A percentile compares a stretch with the other conserved stretches of the same genome.
These are phyloP conservation scores for Diplazon laetatorius DNA, from an alignment of 2,888 invertebrate genomes.

Conservation along the genomic window DNA sequence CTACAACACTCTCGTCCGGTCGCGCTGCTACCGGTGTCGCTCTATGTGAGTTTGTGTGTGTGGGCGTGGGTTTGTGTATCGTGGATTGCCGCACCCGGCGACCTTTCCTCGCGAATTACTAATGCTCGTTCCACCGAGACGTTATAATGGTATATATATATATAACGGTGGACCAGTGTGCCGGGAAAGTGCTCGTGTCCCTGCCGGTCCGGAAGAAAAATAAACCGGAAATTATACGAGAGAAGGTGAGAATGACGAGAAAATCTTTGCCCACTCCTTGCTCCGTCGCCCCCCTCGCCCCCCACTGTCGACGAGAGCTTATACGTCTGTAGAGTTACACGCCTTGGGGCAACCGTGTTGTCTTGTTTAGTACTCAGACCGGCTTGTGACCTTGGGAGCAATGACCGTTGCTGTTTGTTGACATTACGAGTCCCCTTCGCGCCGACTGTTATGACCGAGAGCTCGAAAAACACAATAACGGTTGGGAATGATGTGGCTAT, in stretches of 20 bases:
- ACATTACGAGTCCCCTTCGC: constrained; percentile 19
- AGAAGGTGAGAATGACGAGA: constrained; percentile 47
- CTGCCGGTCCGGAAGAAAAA: constrained; percentile 37
- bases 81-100: constrained; percentile 44
- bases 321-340: not conserved
- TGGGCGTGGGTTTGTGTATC: constrained; percentile 22
- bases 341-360: not conserved
- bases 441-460: constrained; percentile 2
- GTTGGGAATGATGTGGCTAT: no score
- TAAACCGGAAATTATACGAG: constrained; percentile 49
- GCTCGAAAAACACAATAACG: no score
- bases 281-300: no score
- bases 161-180: constrained; percentile 17
- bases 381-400: not conserved
- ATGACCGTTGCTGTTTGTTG: constrained; percentile 1
- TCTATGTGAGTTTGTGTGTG: not conserved
- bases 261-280: constrained; percentile 22
- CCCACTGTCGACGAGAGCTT: not conserved
- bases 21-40: constrained; percentile 14
- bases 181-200: constrained; percentile 24
- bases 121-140: constrained; percentile 57
- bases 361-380: not conserved
- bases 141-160: constrained; percentile 48
- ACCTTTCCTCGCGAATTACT: constrained; percentile 53
- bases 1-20: constrained; percentile 19